Evolutionary conservation across 1,140 invertebrate genomes (phyloP).

Genomic region (Antheraea pernyi): DNA sequence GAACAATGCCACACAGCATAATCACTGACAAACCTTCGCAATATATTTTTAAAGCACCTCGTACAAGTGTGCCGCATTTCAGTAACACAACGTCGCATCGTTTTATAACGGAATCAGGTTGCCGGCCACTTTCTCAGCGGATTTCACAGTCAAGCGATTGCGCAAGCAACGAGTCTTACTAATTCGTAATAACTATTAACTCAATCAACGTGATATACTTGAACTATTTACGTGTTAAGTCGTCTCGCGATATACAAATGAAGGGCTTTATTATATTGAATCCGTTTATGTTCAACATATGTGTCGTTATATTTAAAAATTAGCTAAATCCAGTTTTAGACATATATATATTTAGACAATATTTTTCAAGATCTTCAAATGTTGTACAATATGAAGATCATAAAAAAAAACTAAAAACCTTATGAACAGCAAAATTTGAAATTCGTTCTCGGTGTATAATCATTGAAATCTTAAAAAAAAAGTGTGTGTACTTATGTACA

Average conservation of each 20-base stretch:
- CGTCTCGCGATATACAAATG: not conserved
- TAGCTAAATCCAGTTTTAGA: no score
- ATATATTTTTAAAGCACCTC: not conserved
- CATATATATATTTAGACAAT: no score
- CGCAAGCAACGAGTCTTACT: not conserved
- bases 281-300: no score
- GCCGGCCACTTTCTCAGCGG: not conserved
- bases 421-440: no score
- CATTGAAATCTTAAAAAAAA: no score
- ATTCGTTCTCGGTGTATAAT: no score
- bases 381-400: no score
- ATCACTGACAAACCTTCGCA: not conserved
- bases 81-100: not conserved
- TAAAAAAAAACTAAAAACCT: no score
- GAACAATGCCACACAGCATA: not conserved
- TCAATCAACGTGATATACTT: not conserved
- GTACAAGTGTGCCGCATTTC: not conserved
- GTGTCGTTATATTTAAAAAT: no score
- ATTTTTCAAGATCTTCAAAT: no score
- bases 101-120: conserved; percentile 3
- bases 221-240: not conserved
- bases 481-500: no score
- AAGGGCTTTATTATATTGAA: not conserved
- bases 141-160: conserved; percentile 2
- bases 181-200: conserved; percentile 5